Conservation (phyloP, 2,797 vertebrate genomes). For the Silurus aristotelis region DNA sequence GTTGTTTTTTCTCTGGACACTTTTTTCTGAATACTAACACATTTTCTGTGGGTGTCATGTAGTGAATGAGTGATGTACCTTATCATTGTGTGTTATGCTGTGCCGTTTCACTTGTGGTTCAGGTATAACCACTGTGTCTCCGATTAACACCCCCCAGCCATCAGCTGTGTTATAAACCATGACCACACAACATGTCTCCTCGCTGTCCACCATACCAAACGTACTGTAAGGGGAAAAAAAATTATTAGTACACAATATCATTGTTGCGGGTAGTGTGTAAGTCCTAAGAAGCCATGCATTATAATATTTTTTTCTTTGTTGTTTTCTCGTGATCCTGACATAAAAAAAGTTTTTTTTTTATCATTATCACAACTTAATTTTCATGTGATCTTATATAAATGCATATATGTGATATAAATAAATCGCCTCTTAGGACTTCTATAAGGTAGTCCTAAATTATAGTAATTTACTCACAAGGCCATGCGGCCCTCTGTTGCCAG, state of each 20-base stretch:
- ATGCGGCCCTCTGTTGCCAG: constrained; percentile 85
- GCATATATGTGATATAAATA: too few relatives aligned
- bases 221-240: constrained; percentile 71
- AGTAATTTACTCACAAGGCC: constrained; percentile 82
- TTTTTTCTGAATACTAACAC: neutral
- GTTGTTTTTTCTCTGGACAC: neutral
- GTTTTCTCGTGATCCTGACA: too few relatives aligned
- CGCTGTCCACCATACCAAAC: constrained; percentile 85
- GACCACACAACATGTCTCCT: constrained; percentile 82
- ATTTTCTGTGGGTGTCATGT: too few relatives aligned
- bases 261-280: neutral
- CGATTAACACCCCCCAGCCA: constrained; percentile 90
- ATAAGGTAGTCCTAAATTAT: neutral
- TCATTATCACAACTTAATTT: too few relatives aligned
- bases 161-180: constrained; percentile 91
- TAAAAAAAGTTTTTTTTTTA: too few relatives aligned
- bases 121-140: constrained; percentile 87
- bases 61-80: constrained; percentile 70
- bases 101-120: constrained; percentile 85
- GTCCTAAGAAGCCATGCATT: too few relatives aligned
- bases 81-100: constrained; percentile 81
- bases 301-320: too few relatives aligned
- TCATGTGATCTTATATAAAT: too few relatives aligned
- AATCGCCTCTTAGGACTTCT: too few relatives aligned
- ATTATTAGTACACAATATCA: neutral